phyloP scores from a whole-genome alignment of 2,888 invertebrate genomes.

The Rugalucina vietnamica region DNA sequence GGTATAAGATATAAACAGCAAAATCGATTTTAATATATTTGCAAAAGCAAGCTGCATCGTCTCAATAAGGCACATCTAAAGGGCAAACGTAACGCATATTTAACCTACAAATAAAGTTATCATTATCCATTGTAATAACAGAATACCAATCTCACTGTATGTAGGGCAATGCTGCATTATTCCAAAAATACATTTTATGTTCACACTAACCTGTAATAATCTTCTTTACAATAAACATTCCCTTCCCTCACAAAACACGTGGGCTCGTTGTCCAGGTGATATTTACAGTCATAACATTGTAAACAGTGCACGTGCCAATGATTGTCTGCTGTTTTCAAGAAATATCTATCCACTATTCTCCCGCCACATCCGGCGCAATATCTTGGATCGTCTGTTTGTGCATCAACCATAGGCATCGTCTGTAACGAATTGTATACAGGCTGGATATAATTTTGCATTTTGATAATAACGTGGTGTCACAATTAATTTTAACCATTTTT shows the following conservation, averaged over 20 bases:
- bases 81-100: no score
- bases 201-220: constrained; percentile 94
- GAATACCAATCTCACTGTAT: no score
- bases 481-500: no score
- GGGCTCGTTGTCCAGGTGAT: constrained; percentile 94
- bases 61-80: no score
- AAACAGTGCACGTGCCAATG: constrained; percentile 96
- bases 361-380: constrained; percentile 94
- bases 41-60: no score
- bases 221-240: constrained; percentile 97
- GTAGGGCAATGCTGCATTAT: no score
- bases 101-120: no score
- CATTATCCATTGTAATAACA: no score
- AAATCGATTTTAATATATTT: no score
- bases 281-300: constrained; percentile 93
- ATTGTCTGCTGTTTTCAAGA: constrained; percentile 95
- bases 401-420: constrained; percentile 70
- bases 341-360: constrained; percentile 93
- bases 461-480: no score
- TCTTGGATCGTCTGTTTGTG: constrained; percentile 66
- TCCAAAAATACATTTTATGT: background rate
- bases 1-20: no score
- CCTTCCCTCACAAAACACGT: constrained; percentile 96
- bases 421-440: constrained; percentile 45
- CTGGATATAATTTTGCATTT: no score